Base-by-base conservation (phyloP, 2,797 vertebrate genomes). In the Gymnoscopelus braueri region DNA sequence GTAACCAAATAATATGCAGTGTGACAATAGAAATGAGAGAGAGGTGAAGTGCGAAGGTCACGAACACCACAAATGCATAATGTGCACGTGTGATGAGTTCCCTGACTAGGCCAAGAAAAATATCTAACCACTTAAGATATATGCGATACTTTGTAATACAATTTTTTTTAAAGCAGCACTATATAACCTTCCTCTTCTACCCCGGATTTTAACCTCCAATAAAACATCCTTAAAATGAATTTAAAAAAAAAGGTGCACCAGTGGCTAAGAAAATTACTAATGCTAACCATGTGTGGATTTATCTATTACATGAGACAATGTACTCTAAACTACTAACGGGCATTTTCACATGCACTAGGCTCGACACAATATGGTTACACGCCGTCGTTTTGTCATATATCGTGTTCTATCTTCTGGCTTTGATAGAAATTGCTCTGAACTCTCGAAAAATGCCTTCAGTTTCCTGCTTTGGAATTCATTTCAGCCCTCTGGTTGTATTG, bases 401-500 rank as follows among this genome's bases (percentile, higher is more conserved):
- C 77, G 67, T 81, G 75, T 79, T 85, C 79, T 78, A 71, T 87
- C 86, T 90, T 57, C 52, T 57, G 23, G 81, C 78, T 71, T 84
- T 79, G 81, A 89, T 88, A 75, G 65, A 90, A 91, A 90, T 87
- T 77, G 81, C 82, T 85, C 71, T 85, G 77, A 91, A 93, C 79
- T 89, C 88, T 83, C 79, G 68, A 83, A 86, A 86, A 83, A 85
- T 19, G 77, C 81, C 78, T 65, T 92, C 83, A 91, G 72, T 89
- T 85, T 83, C 78, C 84, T 87, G 86, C 86, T 80, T 86, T 64
- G 64, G 75, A 88, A 90, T 84, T 80, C 83, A 86, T 86, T 19
- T 90, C 83, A 87, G 83, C 89, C 91, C 91, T 81, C 83, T 87
- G 88, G 93, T 92, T 88, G 84, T 89, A 80, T 85, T 81, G 82